Evolutionary conservation across 2,797 vertebrate genomes (phyloP).

Genomic region (Momotus momota): DNA sequence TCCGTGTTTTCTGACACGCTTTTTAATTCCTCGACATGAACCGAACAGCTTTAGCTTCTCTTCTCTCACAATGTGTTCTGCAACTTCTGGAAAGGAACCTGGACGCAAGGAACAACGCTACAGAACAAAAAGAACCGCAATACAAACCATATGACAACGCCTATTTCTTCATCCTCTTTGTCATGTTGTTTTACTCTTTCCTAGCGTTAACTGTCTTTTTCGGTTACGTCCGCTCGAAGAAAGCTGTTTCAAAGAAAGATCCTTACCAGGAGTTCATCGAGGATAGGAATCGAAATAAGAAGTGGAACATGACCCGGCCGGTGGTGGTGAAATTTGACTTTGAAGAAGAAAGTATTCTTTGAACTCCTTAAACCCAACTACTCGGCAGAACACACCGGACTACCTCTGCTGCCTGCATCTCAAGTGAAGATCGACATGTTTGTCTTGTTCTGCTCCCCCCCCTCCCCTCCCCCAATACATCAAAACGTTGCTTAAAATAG

Average conservation of each 20-base stretch:
- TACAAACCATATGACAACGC: constrained; percentile 88
- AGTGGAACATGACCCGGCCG: constrained; percentile 80
- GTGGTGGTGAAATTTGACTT: constrained; percentile 84
- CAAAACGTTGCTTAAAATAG: constrained; percentile 50
- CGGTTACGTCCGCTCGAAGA: constrained; percentile 83
- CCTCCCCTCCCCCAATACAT: not conserved
- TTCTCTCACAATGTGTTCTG: constrained; percentile 73
- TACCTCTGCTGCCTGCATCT: constrained; percentile 25
- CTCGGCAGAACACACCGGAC: constrained; percentile 23
- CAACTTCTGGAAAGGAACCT: constrained; percentile 82
- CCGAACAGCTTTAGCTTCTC: constrained; percentile 69
- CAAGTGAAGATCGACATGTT: not conserved
- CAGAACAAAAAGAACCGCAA: constrained; percentile 76
- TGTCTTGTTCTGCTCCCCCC: not conserved
- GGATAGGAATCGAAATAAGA: constrained; percentile 72
- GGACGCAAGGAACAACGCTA: constrained; percentile 68
- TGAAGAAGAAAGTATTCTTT: constrained; percentile 90
- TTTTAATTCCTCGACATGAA: constrained; percentile 63
- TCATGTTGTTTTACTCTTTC: constrained; percentile 92
- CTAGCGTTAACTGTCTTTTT: constrained; percentile 88
- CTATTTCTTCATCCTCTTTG: constrained; percentile 90
- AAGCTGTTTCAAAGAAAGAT: constrained; percentile 85
- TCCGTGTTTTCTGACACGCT: constrained; percentile 6
- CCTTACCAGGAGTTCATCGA: constrained; percentile 85
- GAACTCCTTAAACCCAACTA: constrained; percentile 73